phyloP scores from a whole-genome alignment of 1,140 invertebrate genomes.

The Drosophila trapezifrons region DNA sequence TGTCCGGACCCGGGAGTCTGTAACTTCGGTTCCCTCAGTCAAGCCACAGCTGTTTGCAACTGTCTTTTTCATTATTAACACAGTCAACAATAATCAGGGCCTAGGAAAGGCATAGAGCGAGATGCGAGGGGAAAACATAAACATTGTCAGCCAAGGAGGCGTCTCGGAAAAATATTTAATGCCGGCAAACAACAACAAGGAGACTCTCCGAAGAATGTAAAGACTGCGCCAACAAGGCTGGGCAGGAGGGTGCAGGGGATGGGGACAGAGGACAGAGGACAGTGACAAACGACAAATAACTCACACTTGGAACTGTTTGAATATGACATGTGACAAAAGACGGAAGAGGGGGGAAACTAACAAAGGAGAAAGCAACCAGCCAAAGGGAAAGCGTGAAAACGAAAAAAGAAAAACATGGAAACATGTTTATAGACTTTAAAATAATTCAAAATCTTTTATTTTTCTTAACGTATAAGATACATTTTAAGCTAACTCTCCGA shows the following conservation, averaged over 20 bases:
- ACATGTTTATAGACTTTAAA: conserved; percentile 14
- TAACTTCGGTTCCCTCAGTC: conserved; percentile 27
- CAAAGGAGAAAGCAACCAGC: conserved; percentile 24
- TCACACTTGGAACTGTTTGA: conserved; percentile 78
- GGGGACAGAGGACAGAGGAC: conserved; percentile 6
- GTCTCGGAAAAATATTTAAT: conserved; percentile 80
- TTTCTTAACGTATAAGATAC: too few relatives aligned
- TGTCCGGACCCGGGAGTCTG: conserved; percentile 25
- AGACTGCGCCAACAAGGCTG: conserved; percentile 40
- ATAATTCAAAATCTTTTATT: neutral
- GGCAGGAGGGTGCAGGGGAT: neutral
- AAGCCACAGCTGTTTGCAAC: conserved; percentile 72
- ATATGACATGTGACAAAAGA: conserved; percentile 72
- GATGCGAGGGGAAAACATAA: conserved; percentile 63
- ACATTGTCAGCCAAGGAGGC: conserved; percentile 61
- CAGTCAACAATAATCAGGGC: conserved; percentile 78
- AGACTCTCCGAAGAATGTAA: conserved; percentile 41
- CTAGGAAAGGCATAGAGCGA: conserved; percentile 39
- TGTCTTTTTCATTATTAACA: conserved; percentile 79
- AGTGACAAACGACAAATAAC: conserved; percentile 78
- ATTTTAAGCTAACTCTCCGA: too few relatives aligned
- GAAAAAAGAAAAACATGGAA: conserved; percentile 25
- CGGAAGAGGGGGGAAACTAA: conserved; percentile 17
- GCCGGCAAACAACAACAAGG: conserved; percentile 70
- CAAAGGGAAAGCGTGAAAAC: conserved; percentile 35